Conservation (phyloP, 2,888 invertebrate species). For the Hirtodrosophila trivittata region DNA sequence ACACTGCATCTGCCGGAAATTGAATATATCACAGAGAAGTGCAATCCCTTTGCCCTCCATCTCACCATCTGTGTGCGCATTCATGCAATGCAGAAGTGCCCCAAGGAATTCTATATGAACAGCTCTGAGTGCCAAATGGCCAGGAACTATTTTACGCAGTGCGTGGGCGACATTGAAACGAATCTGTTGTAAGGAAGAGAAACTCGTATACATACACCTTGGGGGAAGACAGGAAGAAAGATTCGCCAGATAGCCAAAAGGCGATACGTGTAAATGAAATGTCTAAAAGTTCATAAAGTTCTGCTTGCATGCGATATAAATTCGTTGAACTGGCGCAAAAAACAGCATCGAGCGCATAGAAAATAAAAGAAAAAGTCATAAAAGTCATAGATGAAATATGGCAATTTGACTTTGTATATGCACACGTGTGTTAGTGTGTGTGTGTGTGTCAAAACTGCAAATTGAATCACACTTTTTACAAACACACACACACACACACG, state of each 20-base stretch:
- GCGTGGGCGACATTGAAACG: constrained; percentile 55
- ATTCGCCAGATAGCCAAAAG: constrained; percentile 23
- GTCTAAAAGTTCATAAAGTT: constrained; percentile 45
- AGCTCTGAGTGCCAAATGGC: constrained; percentile 53
- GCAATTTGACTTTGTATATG: constrained; percentile 64
- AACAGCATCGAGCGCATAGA: constrained; percentile 5
- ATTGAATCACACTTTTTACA: constrained; percentile 68
- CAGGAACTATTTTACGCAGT: constrained; percentile 55
- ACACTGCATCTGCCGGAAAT: constrained; percentile 58
- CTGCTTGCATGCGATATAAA: constrained; percentile 39
- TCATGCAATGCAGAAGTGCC: constrained; percentile 68
- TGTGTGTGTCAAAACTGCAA: constrained; percentile 62
- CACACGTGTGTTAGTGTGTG: constrained; percentile 5
- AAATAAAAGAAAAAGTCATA: constrained; percentile 59
- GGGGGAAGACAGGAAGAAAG: neutral
- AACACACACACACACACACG: constrained; percentile 21
- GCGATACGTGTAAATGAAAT: constrained; percentile 53
- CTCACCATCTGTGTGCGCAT: constrained; percentile 65
- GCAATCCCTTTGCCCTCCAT: constrained; percentile 59
- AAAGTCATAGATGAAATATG: constrained; percentile 77
- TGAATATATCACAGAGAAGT: constrained; percentile 55
- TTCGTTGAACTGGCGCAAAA: constrained; percentile 34
- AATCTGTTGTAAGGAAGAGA: constrained; percentile 23
- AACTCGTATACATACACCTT: neutral
- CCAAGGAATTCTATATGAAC: constrained; percentile 41